Evolutionary conservation across 2,888 invertebrate species (phyloP).

Genomic region (Gibbula magus): DNA sequence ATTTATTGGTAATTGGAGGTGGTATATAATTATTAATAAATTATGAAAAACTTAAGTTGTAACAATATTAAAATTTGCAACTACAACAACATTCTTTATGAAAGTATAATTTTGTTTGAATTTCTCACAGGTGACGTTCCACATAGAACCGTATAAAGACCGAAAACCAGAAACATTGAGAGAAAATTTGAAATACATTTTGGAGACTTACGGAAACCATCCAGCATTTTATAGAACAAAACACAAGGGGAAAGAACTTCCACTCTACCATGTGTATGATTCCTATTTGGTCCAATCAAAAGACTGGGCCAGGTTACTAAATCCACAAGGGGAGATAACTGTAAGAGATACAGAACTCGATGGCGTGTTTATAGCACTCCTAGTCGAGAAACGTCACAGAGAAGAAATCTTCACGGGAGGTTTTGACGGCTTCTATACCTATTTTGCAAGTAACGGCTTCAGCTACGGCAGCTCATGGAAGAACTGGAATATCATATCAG

Average conservation of each 20-base stretch:
- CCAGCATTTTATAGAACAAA: conserved; percentile 78
- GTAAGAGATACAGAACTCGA: conserved; percentile 79
- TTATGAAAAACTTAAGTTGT: too few species aligned
- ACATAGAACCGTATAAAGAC: conserved; percentile 79
- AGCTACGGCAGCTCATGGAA: conserved; percentile 80
- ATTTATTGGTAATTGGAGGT: too few species aligned
- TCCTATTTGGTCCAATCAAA: conserved; percentile 79
- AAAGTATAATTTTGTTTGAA: too few species aligned
- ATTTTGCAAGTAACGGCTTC: conserved; percentile 82
- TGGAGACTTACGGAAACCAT: conserved; percentile 77
- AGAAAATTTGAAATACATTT: conserved; percentile 73
- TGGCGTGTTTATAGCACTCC: conserved; percentile 80
- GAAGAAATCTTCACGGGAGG: conserved; percentile 73
- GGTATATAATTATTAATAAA: too few species aligned
- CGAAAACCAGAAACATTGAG: conserved; percentile 67
- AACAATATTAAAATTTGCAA: too few species aligned
- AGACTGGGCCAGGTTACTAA: conserved; percentile 77
- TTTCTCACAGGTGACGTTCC: conserved; percentile 78
- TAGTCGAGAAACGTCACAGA: conserved; percentile 79
- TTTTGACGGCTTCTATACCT: conserved; percentile 81
- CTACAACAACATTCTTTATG: too few species aligned
- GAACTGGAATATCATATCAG: conserved; percentile 61
- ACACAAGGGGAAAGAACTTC: conserved; percentile 69
- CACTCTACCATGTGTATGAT: conserved; percentile 82
- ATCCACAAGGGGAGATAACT: conserved; percentile 75